phyloP scores from a whole-genome alignment of 2,113 vertebrate species.

The Callaeas wilsoni region DNA sequence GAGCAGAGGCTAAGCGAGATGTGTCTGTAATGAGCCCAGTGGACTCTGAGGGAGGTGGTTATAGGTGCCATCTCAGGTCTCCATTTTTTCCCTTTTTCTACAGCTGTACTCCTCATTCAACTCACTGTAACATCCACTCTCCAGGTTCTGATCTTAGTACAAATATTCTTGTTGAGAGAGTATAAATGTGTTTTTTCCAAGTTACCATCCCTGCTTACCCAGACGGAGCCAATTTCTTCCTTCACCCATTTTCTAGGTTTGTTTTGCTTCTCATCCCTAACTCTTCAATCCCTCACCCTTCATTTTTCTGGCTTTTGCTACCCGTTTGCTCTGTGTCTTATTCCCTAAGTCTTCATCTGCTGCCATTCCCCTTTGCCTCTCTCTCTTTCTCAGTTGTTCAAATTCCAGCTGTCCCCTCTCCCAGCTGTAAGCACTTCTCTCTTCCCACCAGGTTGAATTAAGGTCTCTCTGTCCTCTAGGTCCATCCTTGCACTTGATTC shows the following conservation, averaged over 20 bases:
- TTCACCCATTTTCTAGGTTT: not conserved
- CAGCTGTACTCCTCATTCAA: not conserved
- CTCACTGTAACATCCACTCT: not conserved
- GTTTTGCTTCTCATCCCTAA: not conserved
- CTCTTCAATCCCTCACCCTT: not conserved
- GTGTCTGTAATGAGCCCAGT: rapidly evolving
- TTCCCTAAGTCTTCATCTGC: not conserved
- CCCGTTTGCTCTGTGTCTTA: not conserved
- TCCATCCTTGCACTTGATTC: not conserved
- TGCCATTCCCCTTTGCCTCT: not conserved
- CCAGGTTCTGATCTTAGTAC: not conserved
- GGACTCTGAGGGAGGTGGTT: not conserved
- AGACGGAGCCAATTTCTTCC: not conserved
- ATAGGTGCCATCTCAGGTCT: not conserved
- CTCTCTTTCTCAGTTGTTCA: not conserved
- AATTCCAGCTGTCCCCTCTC: not conserved
- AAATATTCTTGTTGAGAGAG: not conserved
- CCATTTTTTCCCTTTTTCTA: not conserved
- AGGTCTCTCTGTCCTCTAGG: not conserved
- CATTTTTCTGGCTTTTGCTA: not conserved
- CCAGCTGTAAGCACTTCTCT: not conserved
- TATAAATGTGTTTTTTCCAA: not conserved
- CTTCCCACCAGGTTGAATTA: not conserved
- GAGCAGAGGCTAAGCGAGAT: not conserved
- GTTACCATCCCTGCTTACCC: not conserved